Conservation (phyloP, 2,888 invertebrate genomes). For the Papilio elwesi region DNA sequence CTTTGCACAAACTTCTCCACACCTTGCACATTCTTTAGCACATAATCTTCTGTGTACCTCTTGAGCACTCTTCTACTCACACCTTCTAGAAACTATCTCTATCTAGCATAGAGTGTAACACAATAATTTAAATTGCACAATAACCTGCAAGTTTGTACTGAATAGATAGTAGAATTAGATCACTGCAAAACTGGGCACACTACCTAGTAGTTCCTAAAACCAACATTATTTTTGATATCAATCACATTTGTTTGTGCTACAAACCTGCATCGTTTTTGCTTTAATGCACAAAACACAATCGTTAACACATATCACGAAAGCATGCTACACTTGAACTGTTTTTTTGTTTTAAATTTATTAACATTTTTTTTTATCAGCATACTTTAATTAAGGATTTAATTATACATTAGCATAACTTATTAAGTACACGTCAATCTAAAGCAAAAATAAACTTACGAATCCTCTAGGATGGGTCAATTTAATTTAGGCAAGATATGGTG, state of each 20-base stretch:
- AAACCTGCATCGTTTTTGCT: slow-evolving; percentile 14
- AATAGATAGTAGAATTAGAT: slow-evolving; percentile 73
- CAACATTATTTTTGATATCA: slow-evolving; percentile 34
- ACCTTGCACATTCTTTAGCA: slow-evolving; percentile 70
- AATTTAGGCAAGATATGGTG: slow-evolving; percentile 69
- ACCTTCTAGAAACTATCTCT: slow-evolving; percentile 74
- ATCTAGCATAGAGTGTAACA: slow-evolving; percentile 75
- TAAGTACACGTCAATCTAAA: slow-evolving; percentile 3
- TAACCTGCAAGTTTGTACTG: slow-evolving; percentile 71
- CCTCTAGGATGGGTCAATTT: slow-evolving; percentile 59
- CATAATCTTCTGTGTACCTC: slow-evolving; percentile 78
- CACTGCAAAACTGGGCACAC: slow-evolving; percentile 66
- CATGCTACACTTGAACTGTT: neutral
- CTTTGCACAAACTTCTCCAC: slow-evolving; percentile 78
- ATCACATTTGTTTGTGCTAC: slow-evolving; percentile 46
- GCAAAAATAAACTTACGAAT: slow-evolving; percentile 43
- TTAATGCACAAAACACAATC: slow-evolving; percentile 26
- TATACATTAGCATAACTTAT: neutral
- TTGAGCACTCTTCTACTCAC: slow-evolving; percentile 71
- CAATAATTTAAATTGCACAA: slow-evolving; percentile 71
- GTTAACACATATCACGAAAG: slow-evolving; percentile 5
- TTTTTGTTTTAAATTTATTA: neutral
- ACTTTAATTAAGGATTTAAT: neutral
- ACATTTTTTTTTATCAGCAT: neutral
- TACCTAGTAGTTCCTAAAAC: slow-evolving; percentile 57